Evolutionary conservation across 1,140 invertebrate genomes (phyloP).

Genomic region (Caerostris extrusa): DNA sequence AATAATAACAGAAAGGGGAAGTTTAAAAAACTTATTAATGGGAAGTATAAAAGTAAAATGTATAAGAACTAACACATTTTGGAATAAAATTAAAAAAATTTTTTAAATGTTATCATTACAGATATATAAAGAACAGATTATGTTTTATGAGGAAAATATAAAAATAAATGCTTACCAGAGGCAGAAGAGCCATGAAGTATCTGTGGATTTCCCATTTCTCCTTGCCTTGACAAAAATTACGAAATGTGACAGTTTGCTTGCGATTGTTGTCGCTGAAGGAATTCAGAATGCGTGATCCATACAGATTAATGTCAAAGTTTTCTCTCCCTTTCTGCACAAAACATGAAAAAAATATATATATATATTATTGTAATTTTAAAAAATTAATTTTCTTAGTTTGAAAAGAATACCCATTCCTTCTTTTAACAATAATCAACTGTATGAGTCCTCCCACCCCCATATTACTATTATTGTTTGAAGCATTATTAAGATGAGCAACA

Average conservation of each 20-base stretch:
- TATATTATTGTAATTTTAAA: not conserved
- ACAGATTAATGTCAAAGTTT: slow-evolving; percentile 47
- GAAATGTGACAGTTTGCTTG: slow-evolving; percentile 14
- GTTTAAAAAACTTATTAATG: not conserved
- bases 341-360: slow-evolving; percentile 28
- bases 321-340: not conserved
- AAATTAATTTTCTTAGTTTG: not conserved
- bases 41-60: not conserved
- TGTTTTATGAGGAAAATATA: not conserved
- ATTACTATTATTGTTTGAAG: too few species aligned
- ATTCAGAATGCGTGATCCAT: slow-evolving; percentile 45
- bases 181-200: slow-evolving; percentile 68
- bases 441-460: too few species aligned
- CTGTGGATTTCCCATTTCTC: slow-evolving; percentile 53
- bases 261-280: slow-evolving; percentile 9
- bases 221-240: slow-evolving; percentile 41
- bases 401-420: not conserved
- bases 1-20: not conserved
- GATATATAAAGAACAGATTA: not conserved
- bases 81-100: not conserved
- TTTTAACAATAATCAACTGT: too few species aligned
- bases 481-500: too few species aligned
- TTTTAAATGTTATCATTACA: not conserved
- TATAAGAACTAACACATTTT: not conserved
- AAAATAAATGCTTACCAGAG: slow-evolving; percentile 42